Evolutionary conservation across 2,888 invertebrate species (phyloP).

Genomic region (Zygothrica quintamaculata): DNA sequence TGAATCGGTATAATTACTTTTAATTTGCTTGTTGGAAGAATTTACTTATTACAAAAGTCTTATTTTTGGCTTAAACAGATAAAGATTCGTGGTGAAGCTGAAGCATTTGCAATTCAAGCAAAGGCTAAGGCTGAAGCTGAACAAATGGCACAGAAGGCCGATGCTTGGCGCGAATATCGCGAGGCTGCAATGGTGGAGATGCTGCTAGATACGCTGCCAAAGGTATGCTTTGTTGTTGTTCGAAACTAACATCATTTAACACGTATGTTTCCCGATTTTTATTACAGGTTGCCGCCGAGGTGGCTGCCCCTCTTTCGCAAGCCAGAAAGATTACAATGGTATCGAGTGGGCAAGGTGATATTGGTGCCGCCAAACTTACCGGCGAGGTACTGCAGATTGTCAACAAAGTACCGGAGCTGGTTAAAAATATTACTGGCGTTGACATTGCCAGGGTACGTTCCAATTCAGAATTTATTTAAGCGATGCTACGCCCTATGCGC

Average conservation of each 20-base stretch:
- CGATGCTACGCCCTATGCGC: slow-evolving; percentile 7
- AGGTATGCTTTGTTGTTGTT: slow-evolving; percentile 88
- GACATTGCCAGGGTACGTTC: slow-evolving; percentile 93
- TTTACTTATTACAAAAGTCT: too few species aligned
- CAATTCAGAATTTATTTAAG: slow-evolving; percentile 85
- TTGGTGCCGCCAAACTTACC: slow-evolving; percentile 97
- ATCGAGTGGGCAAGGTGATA: slow-evolving; percentile 94
- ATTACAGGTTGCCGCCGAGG: slow-evolving; percentile 95
- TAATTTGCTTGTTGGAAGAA: background rate
- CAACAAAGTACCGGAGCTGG: slow-evolving; percentile 94
- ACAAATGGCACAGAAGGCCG: slow-evolving; percentile 98
- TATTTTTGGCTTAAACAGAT: slow-evolving; percentile 85
- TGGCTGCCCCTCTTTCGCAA: slow-evolving; percentile 97
- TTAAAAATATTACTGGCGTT: slow-evolving; percentile 96
- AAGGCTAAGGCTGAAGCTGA: slow-evolving; percentile 98
- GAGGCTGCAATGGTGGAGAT: slow-evolving; percentile 98
- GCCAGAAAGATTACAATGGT: slow-evolving; percentile 98
- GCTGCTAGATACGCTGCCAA: slow-evolving; percentile 97
- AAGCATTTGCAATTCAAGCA: slow-evolving; percentile 96
- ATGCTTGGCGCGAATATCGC: slow-evolving; percentile 98
- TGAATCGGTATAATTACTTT: slow-evolving; percentile 88
- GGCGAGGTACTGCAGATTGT: slow-evolving; percentile 97
- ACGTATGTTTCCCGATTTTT: background rate
- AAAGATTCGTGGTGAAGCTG: slow-evolving; percentile 93
- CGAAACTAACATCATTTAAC: background rate